Evolutionary conservation across 2,888 invertebrate genomes (phyloP).

Genomic region (Timema cristinae): DNA sequence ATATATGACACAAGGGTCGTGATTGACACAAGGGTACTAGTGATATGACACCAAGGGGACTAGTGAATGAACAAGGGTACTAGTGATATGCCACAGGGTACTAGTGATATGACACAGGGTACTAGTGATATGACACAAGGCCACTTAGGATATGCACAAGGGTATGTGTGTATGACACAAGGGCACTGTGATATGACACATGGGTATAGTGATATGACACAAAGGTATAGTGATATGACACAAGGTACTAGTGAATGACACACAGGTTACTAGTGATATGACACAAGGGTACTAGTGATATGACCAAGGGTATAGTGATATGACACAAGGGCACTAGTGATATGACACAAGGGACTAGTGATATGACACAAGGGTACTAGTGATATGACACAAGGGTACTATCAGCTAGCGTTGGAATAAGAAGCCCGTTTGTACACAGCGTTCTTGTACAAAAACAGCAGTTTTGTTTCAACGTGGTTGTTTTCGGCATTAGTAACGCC

Average conservation of each 20-base stretch:
- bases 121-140: no score
- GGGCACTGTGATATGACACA: conserved; percentile 27
- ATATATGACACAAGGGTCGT: no score
- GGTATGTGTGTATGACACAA: conserved; percentile 21
- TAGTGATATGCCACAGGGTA: no score
- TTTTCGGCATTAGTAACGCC: conserved; percentile 26
- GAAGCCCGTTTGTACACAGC: conserved; percentile 29
- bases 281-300: conserved; percentile 27
- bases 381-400: conserved; percentile 28
- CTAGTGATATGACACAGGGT: no score
- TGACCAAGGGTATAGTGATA: no score
- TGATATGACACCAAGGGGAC: no score
- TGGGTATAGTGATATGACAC: conserved; percentile 27
- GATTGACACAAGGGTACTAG: no score
- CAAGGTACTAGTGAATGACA: no score
- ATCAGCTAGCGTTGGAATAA: conserved; percentile 29
- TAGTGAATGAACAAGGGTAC: no score
- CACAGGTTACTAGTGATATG: conserved; percentile 15
- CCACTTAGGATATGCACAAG: conserved; percentile 21
- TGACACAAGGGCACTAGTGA: no score
- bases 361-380: no score
- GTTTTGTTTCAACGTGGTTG: conserved; percentile 27
- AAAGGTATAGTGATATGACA: conserved; percentile 28
- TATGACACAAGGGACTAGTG: no score
- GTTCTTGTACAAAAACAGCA: conserved; percentile 26